A percentile compares a stretch with the other conserved stretches of the same genome.
Evolutionary conservation across 2,888 invertebrate species (phyloP).

Genomic region (Trichacis sp.): DNA sequence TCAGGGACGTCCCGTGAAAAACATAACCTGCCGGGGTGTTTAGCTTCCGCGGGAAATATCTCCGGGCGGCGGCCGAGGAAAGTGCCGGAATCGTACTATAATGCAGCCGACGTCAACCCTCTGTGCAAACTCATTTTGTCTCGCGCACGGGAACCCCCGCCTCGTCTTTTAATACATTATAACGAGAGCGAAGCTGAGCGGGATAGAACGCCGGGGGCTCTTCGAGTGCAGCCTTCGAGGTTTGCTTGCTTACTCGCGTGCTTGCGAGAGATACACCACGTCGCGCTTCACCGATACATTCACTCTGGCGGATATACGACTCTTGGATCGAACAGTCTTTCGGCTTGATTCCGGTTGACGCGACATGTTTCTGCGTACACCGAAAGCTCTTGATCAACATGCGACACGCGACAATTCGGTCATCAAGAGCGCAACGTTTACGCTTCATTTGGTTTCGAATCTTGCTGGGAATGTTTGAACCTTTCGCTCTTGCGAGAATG

Average conservation of each 20-base stretch:
- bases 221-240: constrained; percentile 19
- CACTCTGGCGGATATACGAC: constrained; percentile 14
- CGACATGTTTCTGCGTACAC: constrained; percentile 16
- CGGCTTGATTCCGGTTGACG: constrained; percentile 17
- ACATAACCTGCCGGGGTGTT: constrained; percentile 2
- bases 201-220: constrained; percentile 19
- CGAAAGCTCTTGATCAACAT: no score
- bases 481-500: no score
- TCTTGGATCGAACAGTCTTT: constrained; percentile 29
- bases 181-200: constrained; percentile 37
- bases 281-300: constrained; percentile 23
- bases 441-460: no score
- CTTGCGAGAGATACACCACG: constrained; percentile 30
- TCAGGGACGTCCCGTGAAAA: neutral
- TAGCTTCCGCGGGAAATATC: constrained; percentile 22
- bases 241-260: neutral
- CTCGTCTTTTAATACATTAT: constrained; percentile 45
- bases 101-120: constrained; percentile 37
- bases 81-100: constrained; percentile 30
- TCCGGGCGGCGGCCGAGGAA: constrained; percentile 18
- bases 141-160: constrained; percentile 22
- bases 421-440: no score
- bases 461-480: no score
- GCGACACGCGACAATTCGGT: no score
- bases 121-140: constrained; percentile 41